phyloP scores from a whole-genome alignment of 2,113 vertebrate species.

The Stercorarius parasiticus region DNA sequence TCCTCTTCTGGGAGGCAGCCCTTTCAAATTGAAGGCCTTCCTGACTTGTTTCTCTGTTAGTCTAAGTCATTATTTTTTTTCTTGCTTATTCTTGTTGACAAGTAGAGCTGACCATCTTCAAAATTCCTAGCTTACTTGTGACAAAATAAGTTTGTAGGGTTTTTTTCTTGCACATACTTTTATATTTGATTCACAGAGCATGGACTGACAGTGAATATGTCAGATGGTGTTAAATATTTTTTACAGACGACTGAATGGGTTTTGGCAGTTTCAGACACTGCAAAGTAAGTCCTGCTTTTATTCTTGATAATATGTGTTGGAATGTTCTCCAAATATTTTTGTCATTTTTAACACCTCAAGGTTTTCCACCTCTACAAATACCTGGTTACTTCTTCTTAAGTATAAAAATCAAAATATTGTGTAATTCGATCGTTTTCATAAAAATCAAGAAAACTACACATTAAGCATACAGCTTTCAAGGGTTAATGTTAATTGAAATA shows the following conservation, averaged over 20 bases:
- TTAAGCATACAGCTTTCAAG: neutral
- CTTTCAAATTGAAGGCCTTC: neutral
- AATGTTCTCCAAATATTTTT: neutral
- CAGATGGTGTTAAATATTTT: conserved; percentile 46
- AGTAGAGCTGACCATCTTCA: conserved; percentile 39
- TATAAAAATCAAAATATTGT: neutral
- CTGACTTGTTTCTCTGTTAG: neutral
- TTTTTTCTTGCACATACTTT: conserved; percentile 47
- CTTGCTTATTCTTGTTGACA: conserved; percentile 51
- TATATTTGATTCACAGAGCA: conserved; percentile 45
- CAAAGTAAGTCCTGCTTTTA: conserved; percentile 16
- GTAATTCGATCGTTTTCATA: neutral
- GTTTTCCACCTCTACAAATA: neutral
- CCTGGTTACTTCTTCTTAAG: neutral
- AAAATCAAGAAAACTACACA: conserved; percentile 9
- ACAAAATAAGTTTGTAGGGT: conserved; percentile 49
- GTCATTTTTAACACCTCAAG: neutral
- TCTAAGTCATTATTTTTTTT: conserved; percentile 28
- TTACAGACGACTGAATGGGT: conserved; percentile 37
- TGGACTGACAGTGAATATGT: conserved; percentile 41
- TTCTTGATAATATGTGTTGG: neutral
- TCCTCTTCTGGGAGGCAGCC: neutral
- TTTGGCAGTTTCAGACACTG: conserved; percentile 45
- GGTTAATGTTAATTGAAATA: conserved; percentile 54
- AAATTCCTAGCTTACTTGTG: conserved; percentile 31